Base-by-base conservation (phyloP, 2,888 invertebrate species). In the Stratiomys singularior region DNA sequence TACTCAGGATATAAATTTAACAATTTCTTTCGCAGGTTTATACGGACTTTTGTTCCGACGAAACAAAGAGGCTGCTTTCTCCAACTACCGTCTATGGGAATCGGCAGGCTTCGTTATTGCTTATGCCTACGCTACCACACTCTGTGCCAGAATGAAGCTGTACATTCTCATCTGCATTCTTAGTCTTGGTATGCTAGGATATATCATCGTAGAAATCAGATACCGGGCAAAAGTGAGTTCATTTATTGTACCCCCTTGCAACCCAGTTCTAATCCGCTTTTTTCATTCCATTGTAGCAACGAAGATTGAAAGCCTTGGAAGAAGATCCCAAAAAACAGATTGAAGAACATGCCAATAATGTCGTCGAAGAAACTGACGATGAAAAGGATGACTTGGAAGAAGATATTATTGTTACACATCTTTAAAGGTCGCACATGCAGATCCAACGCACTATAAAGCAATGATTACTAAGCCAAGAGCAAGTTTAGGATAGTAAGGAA, bases 51-150 rank as follows among this genome's bases (percentile, higher is more conserved):
- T 96, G 80, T 96, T 95, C 90, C 90, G 94, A 83, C 92, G 94
- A 78, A 95, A 96, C 89, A 96, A 96, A 85, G 96, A 96, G 86
- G 96, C 96, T 0, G 96, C 96, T 0, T 96, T 96, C 89, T 95
- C 96, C 77, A 96, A 96, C 88, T 96, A 92, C 87, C 91, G 96
- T 30, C 90, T 96, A 5, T 96, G 96, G 96, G 96, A 96, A 87
- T 94, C 94, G 76, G 92, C 93, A 2, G 96, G 96, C 1, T 96
- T 96, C 86, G 96, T 96, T 37, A 92, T 96, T 66, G 95, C 96
- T 11, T 96, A 96, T 84, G 95, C 95, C 0, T 96, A 95, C 88
- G 95, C 95, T 82, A 95, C 94, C 28, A 94, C 94, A 82, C 89
- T 96, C 28, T 96, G 96, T 87, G 94, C 95, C 76, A 89, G 92